A percentile compares a stretch with the other conserved stretches of the same genome.
Evolutionary conservation across 1,140 invertebrate genomes (phyloP).

Genomic region (Drosophila kanapiae): DNA sequence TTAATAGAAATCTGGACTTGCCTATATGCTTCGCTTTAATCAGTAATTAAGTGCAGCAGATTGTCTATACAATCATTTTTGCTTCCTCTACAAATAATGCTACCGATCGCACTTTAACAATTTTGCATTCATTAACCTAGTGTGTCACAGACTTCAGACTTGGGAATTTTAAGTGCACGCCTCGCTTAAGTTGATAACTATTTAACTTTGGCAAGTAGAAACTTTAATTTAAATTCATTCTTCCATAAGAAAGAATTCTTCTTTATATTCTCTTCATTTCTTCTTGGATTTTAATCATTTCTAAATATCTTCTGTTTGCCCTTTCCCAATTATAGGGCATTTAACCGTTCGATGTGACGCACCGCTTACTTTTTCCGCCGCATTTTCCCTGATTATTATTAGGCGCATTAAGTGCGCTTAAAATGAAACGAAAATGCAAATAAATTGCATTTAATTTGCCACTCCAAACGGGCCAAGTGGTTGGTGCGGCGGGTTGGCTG

Average conservation of each 20-base stretch:
- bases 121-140: not conserved
- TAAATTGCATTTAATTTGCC: slow-evolving; percentile 71
- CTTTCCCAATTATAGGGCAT: slow-evolving; percentile 7
- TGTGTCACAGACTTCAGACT: not conserved
- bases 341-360: not conserved
- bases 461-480: slow-evolving; percentile 26
- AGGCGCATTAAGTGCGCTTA: slow-evolving; percentile 72
- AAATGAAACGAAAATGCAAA: slow-evolving; percentile 75
- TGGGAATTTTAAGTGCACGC: not conserved
- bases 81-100: not conserved
- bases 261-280: not conserved
- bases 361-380: not conserved
- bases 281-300: not conserved
- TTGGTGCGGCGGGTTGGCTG: slow-evolving; percentile 6
- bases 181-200: not conserved
- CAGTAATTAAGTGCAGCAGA: not conserved
- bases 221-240: not conserved
- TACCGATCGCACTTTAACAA: not conserved
- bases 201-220: not conserved
- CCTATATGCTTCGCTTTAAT: not conserved
- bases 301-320: not conserved
- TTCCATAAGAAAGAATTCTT: too few species aligned
- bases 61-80: not conserved
- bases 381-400: slow-evolving; percentile 59
- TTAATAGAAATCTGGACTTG: not conserved